Base-by-base conservation (phyloP, 2,113 vertebrate genomes). In the Dendropsophus ebraccatus region DNA sequence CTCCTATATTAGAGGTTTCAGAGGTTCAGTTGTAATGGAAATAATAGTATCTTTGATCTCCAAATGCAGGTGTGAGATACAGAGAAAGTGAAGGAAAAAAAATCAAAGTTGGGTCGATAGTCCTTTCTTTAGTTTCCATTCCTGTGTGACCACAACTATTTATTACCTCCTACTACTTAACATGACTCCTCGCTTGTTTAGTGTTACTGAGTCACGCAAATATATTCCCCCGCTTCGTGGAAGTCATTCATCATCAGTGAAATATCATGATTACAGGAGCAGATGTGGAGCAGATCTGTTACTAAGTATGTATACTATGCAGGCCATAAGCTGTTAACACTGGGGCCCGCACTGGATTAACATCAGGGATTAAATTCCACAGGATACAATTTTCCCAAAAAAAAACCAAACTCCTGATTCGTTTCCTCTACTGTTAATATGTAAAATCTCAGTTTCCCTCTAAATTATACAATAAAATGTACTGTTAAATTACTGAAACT, bases 171-270 rank as follows among this genome's bases (percentile, higher is more conserved):
- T 56, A 86, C 84, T 81, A 81, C 85, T 74, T 37, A 74, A 87
- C 78, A 87, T 62, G 37, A 56, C 67, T 72, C 62, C 52, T 81
- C 52, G 30, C 77, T 62, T 87, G 85, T 81, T 87, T 87, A 81
- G 77, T 45, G 70, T 87, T 81, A 87, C 67, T 7, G n/a, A 87
- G 85, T 87, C 85, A 87, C 85, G 85, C 85, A 87, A 87, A 47
- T 87, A 47, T 87, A 87, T 87, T 87, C 85, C 78, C 85, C 50
- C 62, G 85, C 69, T 58, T 41, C 85, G 16, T 47, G 77, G 70
- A 81, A 74, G 52, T 60, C 50, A 74, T 81, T 81, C 50, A 87
- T 87, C 78, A 87, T 81, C 65, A 81, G 16, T 9, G 54, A 74
- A 81, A 74, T 74, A 37, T 17, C 41, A 70, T 86, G 85, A 87